Percentiles rank a stretch among this genome's conserved stretches.
Evolutionary conservation across 2,113 vertebrate species (phyloP).

Genomic region (Rhea americana): DNA sequence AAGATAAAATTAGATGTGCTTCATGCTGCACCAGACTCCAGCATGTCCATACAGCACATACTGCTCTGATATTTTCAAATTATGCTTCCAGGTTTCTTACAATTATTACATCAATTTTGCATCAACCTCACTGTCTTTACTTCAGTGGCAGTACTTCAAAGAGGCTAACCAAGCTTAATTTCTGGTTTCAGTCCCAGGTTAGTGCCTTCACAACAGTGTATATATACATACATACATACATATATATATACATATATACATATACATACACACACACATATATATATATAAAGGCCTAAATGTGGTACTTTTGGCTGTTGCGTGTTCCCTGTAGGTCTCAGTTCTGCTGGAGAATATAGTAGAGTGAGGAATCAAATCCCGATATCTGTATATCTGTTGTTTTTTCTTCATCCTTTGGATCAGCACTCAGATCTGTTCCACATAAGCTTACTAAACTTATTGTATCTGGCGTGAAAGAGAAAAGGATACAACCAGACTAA

Average conservation of each 20-base stretch:
- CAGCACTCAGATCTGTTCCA: not conserved
- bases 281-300: not conserved
- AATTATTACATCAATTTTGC: not conserved
- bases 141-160: not conserved
- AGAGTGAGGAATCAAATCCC: not conserved
- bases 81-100: not conserved
- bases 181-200: not conserved
- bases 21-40: not conserved
- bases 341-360: not conserved
- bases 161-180: not conserved
- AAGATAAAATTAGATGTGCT: not conserved
- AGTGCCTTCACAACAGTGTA: not conserved
- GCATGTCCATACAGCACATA: not conserved
- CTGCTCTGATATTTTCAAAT: not conserved
- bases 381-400: accelerated
- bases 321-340: accelerated
- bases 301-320: not conserved
- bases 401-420: not conserved
- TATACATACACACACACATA: too few species aligned
- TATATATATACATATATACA: too few species aligned
- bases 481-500: not conserved
- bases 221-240: too few species aligned
- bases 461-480: not conserved
- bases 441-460: not conserved
- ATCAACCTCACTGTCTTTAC: not conserved